phyloP scores from a whole-genome alignment of 2,113 vertebrate genomes.

The Aix galericulata region DNA sequence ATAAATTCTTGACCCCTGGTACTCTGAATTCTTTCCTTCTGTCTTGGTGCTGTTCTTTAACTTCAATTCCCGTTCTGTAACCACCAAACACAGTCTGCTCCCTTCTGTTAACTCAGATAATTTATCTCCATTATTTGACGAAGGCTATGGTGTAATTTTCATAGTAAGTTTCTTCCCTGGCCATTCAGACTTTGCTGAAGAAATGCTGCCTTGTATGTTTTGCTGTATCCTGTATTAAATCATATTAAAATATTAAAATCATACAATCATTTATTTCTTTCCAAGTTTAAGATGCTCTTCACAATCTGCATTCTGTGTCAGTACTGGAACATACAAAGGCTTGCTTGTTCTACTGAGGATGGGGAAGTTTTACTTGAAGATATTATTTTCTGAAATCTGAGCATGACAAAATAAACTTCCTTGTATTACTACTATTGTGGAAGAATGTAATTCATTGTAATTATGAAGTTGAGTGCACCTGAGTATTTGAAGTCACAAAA shows the following conservation, averaged over 20 bases:
- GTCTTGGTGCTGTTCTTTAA: background rate
- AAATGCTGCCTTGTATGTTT: background rate
- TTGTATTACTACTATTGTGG: slow-evolving; percentile 36
- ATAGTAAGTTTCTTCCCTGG: background rate
- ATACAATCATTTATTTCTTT: background rate
- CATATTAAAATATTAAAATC: background rate
- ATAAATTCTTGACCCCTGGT: background rate
- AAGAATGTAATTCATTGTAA: slow-evolving; percentile 52
- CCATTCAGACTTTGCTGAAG: background rate
- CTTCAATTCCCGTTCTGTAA: background rate
- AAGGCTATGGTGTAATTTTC: background rate
- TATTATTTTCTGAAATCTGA: slow-evolving; percentile 65
- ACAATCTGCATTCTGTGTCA: background rate
- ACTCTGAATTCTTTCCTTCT: background rate
- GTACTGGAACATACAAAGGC: slow-evolving; percentile 30
- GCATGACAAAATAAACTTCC: slow-evolving; percentile 71
- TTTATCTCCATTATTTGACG: background rate
- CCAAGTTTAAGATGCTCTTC: background rate
- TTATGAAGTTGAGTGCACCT: background rate
- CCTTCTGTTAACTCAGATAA: background rate
- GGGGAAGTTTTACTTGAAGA: slow-evolving; percentile 49
- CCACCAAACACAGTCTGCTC: background rate
- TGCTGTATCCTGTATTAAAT: background rate
- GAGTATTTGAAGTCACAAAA: background rate
- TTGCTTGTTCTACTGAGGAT: slow-evolving; percentile 39